Evolutionary conservation across 1,140 invertebrate species (phyloP), one percentile per base, ranked within the genome.

Genomic region (Scaptomyza montana): DNA sequence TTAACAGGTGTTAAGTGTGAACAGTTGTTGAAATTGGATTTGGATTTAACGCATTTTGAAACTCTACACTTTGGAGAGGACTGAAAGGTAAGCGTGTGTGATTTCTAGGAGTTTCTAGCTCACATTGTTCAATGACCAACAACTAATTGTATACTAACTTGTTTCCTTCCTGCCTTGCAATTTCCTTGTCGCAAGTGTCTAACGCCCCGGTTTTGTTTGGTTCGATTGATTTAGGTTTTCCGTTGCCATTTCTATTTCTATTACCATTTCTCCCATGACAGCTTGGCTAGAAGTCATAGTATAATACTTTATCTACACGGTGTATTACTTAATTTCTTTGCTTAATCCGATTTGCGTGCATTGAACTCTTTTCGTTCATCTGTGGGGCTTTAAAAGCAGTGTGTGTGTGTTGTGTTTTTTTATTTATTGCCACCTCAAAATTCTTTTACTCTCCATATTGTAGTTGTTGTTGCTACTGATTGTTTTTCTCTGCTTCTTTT

Each of bases 281-380:
- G 30, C 30, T 33, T 33, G 30, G 30, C 10, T 10, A 12, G 10
- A 12, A 41, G 33, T 36, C 8, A 9, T 36, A 9, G 33, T 43
- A 43, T 49, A 12, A 4, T 3, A 10, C 41, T 21, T 45, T 67
- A 41, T 51, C 53, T 67, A 54, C 69, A 72, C 36, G 66, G 39
- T 53, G 74, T 87, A 89, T 87, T 84, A 87, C 69, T 87, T 87
- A 89, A 89, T 78, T 90, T 79, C 75, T 81, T 81, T 76, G 69
- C 77, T 71, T 86, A 90, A 90, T 86, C 86, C 81, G 86, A 90
- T 90, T 90, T 86, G 76, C 86, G 86, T 82, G 73, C 86, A 90
- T 90, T 90, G 86, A 90, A 90, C 86, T 74, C 50, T 41, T 64
- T 47, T 56, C 25, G 66, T 80, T 65, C 51, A 68, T 51, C 67